A percentile compares a stretch with the other conserved stretches of the same genome.
Conservation (phyloP, 2,888 invertebrate genomes). For the Cheilosia grossa region DNA sequence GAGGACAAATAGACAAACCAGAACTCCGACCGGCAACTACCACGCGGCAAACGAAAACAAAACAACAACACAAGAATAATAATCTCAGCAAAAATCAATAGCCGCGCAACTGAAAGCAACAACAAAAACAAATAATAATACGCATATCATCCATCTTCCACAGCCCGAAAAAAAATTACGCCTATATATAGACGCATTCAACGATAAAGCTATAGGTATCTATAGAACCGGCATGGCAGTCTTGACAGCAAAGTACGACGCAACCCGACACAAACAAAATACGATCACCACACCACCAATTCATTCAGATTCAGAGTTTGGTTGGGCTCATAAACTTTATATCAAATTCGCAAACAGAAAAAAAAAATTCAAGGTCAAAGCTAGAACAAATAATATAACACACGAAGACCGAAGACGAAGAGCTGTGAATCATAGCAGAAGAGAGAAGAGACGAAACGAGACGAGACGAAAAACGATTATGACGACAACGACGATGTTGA, state of each 20-base stretch:
- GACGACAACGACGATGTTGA: neutral
- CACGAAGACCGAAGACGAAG: constrained; percentile 38
- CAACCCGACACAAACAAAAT: constrained; percentile 1
- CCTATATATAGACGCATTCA: neutral
- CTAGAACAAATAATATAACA: constrained; percentile 46
- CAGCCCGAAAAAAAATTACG: neutral
- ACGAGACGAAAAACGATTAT: too few species aligned
- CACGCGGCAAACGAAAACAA: neutral
- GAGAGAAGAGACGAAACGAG: too few species aligned
- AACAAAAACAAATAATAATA: constrained; percentile 24
- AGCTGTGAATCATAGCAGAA: constrained; percentile 3
- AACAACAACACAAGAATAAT: constrained; percentile 11
- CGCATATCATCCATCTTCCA: constrained; percentile 28
- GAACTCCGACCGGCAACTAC: constrained; percentile 13
- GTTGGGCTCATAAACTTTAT: constrained; percentile 61
- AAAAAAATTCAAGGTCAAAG: constrained; percentile 69
- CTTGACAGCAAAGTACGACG: constrained; percentile 16
- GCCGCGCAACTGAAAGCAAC: constrained; percentile 25
- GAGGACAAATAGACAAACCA: constrained; percentile 27
- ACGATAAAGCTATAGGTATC: constrained; percentile 3
- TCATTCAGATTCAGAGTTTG: constrained; percentile 55
- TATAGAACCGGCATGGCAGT: constrained; percentile 4
- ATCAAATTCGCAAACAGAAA: constrained; percentile 50
- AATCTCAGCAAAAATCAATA: constrained; percentile 66
- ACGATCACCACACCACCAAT: constrained; percentile 15